Evolutionary conservation across 1,140 invertebrate species (phyloP), one percentile per base, ranked within the genome.

Genomic region (Drosophila oshimai): DNA sequence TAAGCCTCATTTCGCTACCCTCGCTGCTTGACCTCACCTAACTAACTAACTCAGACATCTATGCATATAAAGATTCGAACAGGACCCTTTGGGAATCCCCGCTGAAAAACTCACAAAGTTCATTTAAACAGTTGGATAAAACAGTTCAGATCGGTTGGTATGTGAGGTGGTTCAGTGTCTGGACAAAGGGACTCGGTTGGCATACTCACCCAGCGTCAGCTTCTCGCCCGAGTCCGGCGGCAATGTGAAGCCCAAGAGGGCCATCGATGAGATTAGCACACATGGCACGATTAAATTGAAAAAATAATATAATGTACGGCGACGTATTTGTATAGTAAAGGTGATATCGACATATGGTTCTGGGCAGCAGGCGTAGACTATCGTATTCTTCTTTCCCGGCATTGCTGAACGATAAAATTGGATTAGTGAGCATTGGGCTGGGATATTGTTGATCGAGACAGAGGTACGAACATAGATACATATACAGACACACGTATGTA

Each of bases 271-370:
- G 89, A 99, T 98, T 89, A 99, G 95, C 57, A 99, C 97, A 92
- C 98, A 99, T 55, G 99, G 99, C 83, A 99, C 98, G 91, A 99
- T 99, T 84, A 99, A 94, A 93, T 99, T 99, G 94, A 99, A 99
- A 92, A 99, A 99, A 93, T 99, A 99, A 93, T 99, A 99, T 57
- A 99, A 94, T 18, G 98, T 99, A 89, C 98, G 93, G 91, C 99
- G 94, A 76, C 98, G 94, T 89, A 99, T 99, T 93, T 98, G 96
- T 89, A 99, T 98, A 54, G 96, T 97, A 92, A 99, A 99, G 20
- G 98, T 99, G 39, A 99, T 95, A 92, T 99, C 99, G 67, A 99
- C 95, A 92, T 99, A 99, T 44, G 97, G 96, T 92, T 98, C 96
- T 37, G 97, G 97, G 89, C 97, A 96, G 91, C 96, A 96, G 68